Conservation (phyloP, 2,888 invertebrate species). For the Hedya salicella region DNA sequence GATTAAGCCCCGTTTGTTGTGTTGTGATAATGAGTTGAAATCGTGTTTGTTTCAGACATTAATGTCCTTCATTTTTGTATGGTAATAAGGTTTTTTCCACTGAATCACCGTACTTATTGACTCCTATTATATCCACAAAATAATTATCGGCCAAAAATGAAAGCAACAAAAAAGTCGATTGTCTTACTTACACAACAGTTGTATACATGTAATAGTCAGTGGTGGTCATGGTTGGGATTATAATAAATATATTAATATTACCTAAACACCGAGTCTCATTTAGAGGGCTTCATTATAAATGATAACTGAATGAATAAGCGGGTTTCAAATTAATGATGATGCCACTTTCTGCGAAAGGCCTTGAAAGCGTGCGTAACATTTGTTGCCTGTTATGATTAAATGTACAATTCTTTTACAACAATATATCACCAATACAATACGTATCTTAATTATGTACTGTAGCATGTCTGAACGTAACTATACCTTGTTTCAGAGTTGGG, state of each 20-base stretch:
- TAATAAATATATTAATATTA: constrained; percentile 16
- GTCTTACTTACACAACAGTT: no score
- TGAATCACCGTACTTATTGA: no score
- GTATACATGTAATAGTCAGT: neutral
- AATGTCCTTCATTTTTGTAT: no score
- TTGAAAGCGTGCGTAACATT: constrained; percentile 13
- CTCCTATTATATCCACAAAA: no score
- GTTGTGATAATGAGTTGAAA: no score
- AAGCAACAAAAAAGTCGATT: no score
- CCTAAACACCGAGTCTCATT: constrained; percentile 11
- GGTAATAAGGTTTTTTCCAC: no score
- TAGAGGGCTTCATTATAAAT: constrained; percentile 39
- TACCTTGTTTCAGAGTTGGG: no score
- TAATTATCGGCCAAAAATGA: no score
- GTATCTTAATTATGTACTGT: neutral
- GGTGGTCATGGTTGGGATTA: constrained; percentile 5
- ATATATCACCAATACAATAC: neutral
- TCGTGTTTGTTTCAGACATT: no score
- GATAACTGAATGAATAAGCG: constrained; percentile 40
- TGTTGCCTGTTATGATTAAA: neutral
- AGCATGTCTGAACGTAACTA: no score
- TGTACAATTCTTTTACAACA: neutral
- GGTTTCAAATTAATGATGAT: constrained; percentile 42
- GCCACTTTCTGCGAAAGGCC: constrained; percentile 21
- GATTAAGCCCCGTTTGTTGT: no score